These are phyloP conservation scores for Tragulus kanchil DNA, from an alignment of 2,113 vertebrate genomes.

Conservation along the genomic window DNA sequence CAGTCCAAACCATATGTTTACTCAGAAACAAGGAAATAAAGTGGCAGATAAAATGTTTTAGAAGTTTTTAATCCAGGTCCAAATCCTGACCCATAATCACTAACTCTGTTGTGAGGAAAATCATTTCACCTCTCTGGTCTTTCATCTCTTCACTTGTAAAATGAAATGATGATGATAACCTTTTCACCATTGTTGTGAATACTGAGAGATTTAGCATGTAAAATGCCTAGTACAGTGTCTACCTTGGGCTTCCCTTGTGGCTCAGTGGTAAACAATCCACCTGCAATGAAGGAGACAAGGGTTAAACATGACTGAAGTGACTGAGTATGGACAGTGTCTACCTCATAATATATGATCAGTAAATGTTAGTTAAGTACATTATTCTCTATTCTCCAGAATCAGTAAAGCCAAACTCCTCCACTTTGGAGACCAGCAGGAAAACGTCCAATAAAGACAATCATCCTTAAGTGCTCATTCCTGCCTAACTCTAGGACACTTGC, in stretches of 20 bases:
- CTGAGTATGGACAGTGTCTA: background rate
- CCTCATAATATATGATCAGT: background rate
- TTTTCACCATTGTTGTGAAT: background rate
- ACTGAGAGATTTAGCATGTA: background rate
- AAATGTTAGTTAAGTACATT: background rate
- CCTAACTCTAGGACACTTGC: background rate
- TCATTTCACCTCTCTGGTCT: background rate
- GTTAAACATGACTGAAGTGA: background rate
- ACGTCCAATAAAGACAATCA: background rate
- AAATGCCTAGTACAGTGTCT: background rate
- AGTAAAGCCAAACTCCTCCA: background rate
- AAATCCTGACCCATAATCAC: background rate
- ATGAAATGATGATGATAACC: background rate
- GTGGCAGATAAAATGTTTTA: background rate
- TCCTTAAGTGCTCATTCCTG: background rate
- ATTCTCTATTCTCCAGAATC: background rate
- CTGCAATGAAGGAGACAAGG: background rate
- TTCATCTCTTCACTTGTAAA: background rate
- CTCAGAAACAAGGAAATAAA: background rate
- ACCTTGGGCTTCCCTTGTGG: background rate
- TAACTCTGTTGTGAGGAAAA: background rate
- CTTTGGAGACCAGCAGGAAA: background rate
- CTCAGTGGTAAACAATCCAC: background rate
- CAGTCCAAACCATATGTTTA: background rate
- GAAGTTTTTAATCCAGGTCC: background rate